Base-by-base conservation (phyloP, 1,140 invertebrate species). In the Pachyrhynchus sulphureomaculatus region DNA sequence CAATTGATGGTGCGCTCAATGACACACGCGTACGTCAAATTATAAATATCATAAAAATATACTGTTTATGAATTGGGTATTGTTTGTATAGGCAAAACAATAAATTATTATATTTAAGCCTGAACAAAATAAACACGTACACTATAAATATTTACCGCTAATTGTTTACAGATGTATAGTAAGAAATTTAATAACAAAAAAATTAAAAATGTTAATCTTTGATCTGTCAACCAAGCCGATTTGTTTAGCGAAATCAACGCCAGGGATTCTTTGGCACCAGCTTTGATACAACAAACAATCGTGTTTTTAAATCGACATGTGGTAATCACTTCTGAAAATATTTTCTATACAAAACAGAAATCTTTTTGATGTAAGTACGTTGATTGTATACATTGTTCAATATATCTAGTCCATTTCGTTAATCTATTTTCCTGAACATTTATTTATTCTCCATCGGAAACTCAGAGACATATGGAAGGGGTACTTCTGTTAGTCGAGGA, bases 141-240 rank as follows among this genome's bases (percentile, higher is more conserved):
- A 37, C 32, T 47, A 24, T 62, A 62, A 62, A 62, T 54, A 62
- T 62, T 62, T 62, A 62, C 44, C 29, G 41, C 21, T 15, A 18
- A 45, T 54, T 62, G 51, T 62, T 62, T 62, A 62, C 39, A 53
- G 36, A 51, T 51, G 29, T 59, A 52, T 42, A 20, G 37, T 52
- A 47, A 41, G 48, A 59, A 59, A 42, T 59, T 51, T 52, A 59
- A 59, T 59, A 59, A 59, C 47, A 59, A 58, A 13, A 26, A 37
- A 15, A 48, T 56, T 56, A 17, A 24, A 21, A 41, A 59, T 51
- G 47, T 59, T 59, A 59, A 51, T 59, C 57, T 59, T 59, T 59
- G 57, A 59, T 59, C 57, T 59, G 48, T 59, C 57, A 59, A 51
- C 47, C 29, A 34, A 33, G 51, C 24, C 57, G 37, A 59, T 59